phyloP scores from a whole-genome alignment of 92 coral and sea anemone genomes.

The Bergia puertoricense region DNA sequence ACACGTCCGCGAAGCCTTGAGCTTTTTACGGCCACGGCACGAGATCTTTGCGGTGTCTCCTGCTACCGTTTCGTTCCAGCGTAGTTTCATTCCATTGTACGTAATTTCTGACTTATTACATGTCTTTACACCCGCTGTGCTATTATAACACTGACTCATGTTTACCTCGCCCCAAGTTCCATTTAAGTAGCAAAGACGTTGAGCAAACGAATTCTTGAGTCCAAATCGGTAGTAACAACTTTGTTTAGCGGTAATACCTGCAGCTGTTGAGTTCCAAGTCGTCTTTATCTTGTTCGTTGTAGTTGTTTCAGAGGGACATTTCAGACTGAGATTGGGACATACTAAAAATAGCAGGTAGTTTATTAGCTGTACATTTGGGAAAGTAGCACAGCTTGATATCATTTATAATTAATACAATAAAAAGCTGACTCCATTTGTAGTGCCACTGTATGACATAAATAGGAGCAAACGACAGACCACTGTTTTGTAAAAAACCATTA shows the following conservation, averaged over 20 bases:
- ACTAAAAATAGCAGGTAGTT: no score
- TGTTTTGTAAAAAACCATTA: no score
- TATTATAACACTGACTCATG: not conserved
- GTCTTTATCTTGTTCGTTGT: not conserved
- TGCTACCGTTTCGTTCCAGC: slow-evolving; percentile 5
- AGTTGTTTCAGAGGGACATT: not conserved
- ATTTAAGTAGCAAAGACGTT: not conserved
- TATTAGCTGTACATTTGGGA: no score
- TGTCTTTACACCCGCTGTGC: not conserved
- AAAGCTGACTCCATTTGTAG: no score
- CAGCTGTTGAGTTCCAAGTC: not conserved
- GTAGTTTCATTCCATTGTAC: not conserved
- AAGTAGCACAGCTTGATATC: no score
- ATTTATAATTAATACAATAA: no score
- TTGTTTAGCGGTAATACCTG: not conserved
- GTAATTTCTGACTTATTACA: not conserved
- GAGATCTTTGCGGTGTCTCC: not conserved
- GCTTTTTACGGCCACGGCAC: not conserved
- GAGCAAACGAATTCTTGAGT: not conserved
- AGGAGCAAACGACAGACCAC: no score
- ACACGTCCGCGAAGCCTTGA: not conserved
- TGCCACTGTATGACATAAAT: no score
- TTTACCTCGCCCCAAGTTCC: not conserved
- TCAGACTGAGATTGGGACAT: no score
- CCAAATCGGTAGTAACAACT: not conserved